Base-by-base conservation (phyloP, 2,797 vertebrate species). In the Neoniphon sammara region DNA sequence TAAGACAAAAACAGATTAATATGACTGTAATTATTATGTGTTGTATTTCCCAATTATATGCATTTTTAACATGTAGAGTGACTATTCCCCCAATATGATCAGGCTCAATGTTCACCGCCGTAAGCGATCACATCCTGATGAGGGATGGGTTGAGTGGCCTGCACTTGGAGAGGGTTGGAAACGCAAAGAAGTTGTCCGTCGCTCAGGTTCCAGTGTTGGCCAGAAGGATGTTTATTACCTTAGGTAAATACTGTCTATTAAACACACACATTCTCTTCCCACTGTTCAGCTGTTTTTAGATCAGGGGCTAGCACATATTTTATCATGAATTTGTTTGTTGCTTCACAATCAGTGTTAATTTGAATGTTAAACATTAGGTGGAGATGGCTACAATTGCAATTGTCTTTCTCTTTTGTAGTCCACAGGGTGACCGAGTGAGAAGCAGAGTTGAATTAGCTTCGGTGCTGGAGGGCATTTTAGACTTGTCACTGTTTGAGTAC, bases 201-300 rank as follows among this genome's bases (percentile, higher is more conserved):
- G 95, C 34, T 96, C 95, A 2, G 96, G 96, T 15, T 88, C 83
- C 7, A 95, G 95, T 65, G 86, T 95, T n/a, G 96, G 96, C 36
- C 95, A 96, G 59, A 94, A 93, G 55, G 96, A 98, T 86, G 94
- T 95, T 1, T 98, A 98, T 81, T 98, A 97, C 68, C 78, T 94
- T 66, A 95, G 96, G 97, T 97, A 95, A 68, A 44, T 55, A 12
- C 7, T 39, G 3, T 23, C 7, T n/a, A 39, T 36, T 42, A 34
- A 8, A 27, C 25, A 27, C 25, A 27, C 25, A n/a, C 7, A 27
- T 20, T 36, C 9, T 20, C n/a, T 58, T 18, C 12, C 23, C 12
- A n/a, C n/a, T 68, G 14, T 46, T 7, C 8, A 10, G 20, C 18
- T 23, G 15, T 58, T 36, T 66, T 72, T 1, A 52, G 17, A 46